Evolutionary conservation across 2,888 invertebrate species (phyloP), one percentile per base, ranked within the genome.

Genomic region (Anoplius nigerrimus): DNA sequence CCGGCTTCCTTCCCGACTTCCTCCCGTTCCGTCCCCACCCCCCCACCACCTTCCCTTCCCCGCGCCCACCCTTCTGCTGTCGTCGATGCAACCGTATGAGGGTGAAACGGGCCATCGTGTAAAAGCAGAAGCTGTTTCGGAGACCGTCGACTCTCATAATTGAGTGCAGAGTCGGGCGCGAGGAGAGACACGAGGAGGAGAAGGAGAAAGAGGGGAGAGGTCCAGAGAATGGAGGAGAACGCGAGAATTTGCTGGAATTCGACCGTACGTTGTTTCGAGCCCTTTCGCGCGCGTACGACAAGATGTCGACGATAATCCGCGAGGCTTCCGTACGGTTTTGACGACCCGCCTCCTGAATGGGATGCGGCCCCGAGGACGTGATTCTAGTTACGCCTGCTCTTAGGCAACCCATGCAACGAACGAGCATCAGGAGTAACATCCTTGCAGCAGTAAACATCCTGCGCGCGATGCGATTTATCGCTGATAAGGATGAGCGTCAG

Each of bases 121-220:
- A 69, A 66, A 55, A 62, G 63, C 67, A 62, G 52, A 66, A 51
- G 58, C 74, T 71, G 63, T 66, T 74, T 71, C 65, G 62, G 57
- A 34, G 62, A 66, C 62, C 34, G 24, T 51, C 56, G 56, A 62
- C 59, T 68, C 34, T 34, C 59, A 62, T 74, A 76, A 77, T 77
- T 69, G 67, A 66, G 61, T 61, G 55, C 42, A 53, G 43, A 52
- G 66, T 62, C 61, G 76, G 67, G 54, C 67, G 18, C 13, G 27
- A 24, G 48, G 48, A 48, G 16, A 48, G 34, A n/a, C 54, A 16
- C 43, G n/a, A 5, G 20, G 18, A 16, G 34, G 21, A 34, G 0
- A 13, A 0, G 11, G 6, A 11, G 15, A 13, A 34, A 34, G 0
- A 13, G 0, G 11, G 6, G 2, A 8, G 34, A 34, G 34, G 11